A percentile compares a stretch with the other conserved stretches of the same genome.
These are phyloP conservation scores for Bombus turneri DNA, from an alignment of 1,140 invertebrate species.

Conservation along the genomic window DNA sequence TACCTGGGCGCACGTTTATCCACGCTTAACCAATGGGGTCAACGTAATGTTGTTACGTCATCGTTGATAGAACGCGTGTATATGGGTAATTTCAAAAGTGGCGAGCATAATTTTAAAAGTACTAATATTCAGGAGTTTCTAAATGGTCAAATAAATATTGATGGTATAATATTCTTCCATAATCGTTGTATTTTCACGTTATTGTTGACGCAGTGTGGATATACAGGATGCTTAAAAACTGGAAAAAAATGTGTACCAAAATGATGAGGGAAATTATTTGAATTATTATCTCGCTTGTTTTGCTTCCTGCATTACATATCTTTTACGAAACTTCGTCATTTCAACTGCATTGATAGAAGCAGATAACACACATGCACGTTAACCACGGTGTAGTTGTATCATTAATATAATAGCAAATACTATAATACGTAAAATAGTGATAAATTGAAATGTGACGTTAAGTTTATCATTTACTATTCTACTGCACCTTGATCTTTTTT, in stretches of 20 bases:
- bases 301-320: too few relatives aligned
- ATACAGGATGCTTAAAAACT: neutral
- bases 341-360: too few relatives aligned
- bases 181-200: too few relatives aligned
- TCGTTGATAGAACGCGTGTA: neutral
- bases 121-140: neutral
- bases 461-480: too few relatives aligned
- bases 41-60: slow-evolving; percentile 5
- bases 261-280: neutral
- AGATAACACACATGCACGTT: too few relatives aligned
- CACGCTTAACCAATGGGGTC: slow-evolving; percentile 19
- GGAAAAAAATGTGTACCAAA: neutral
- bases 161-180: neutral
- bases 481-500: too few relatives aligned
- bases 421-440: too few relatives aligned
- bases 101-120: neutral
- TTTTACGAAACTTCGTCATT: too few relatives aligned
- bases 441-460: too few relatives aligned
- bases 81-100: neutral
- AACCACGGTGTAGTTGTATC: too few relatives aligned
- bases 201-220: neutral
- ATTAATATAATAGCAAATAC: too few relatives aligned
- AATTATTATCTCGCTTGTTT: neutral
- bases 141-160: too few relatives aligned
- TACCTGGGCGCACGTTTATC: slow-evolving; percentile 19